Base-by-base conservation (phyloP, 2,888 invertebrate species). In the Halocaridina rubra region DNA sequence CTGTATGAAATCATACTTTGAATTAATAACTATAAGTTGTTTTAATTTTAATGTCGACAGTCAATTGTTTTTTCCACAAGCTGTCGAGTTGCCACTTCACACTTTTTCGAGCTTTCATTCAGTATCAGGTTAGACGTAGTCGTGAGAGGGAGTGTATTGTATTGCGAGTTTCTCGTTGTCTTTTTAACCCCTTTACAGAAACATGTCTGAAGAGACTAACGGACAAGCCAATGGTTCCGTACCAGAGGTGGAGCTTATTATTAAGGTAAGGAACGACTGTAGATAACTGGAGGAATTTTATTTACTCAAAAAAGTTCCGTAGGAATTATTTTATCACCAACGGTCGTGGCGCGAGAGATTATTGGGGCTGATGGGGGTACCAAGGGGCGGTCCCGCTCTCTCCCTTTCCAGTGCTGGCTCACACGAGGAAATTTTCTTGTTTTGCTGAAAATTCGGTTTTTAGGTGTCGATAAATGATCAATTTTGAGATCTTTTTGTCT, bases 201-300 rank as follows among this genome's bases (percentile, higher is more conserved):
- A 64, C 39, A 82, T 82, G 82, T 82, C 82, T 46, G 82, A 82
- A 59, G 82, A 82, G 39, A 82, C 82, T 61, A 82, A 82, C 33
- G 82, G 82, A n/a, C 77, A 82, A 71, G 82, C 67, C 39, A 82
- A 82, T 59, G 82, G 82, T 32, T 19, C 82, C 22, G 82, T 82
- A 8, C 82, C 82, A 3, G 82, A 82, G 78, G 78, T 82, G 77
- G 82, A 82, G 61, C 82, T 82, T 22, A 82, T 82, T 53, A 82
- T 82, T 7, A 82, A 82, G 82, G 82, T 82, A 78, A 82, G 72
- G n/a, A 69, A n/a, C n/a, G n/a, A 3, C 53, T 5, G 16, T 0
- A 19, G 5, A 19, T 3, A 46, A 46, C 10, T 46, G 46, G 46
- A 53, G n/a, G n/a, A 13, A 53, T 53, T 4, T 10, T n/a, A 53